Evolutionary conservation across 2,797 vertebrate species (phyloP).

Genomic region (Bradypus variegatus): DNA sequence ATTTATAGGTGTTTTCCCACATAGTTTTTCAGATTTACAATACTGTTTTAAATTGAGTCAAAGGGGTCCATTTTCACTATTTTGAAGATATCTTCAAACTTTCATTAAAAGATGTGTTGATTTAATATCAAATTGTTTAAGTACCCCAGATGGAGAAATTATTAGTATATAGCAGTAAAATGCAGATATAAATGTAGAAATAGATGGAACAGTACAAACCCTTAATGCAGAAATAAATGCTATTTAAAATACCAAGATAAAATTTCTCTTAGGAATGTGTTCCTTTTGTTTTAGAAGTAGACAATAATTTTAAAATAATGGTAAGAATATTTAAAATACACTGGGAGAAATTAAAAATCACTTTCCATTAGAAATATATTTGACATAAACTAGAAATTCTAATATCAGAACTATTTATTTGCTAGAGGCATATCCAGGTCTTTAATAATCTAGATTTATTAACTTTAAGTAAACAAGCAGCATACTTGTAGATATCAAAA

Average conservation of each 20-base stretch:
- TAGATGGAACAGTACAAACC: neutral
- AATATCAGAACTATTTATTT: neutral
- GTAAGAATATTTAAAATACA: neutral
- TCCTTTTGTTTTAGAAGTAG: neutral
- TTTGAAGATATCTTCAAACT: neutral
- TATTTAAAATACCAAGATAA: neutral
- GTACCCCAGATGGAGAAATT: neutral
- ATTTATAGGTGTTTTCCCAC: neutral
- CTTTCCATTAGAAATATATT: conserved; percentile 12
- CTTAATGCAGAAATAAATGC: neutral
- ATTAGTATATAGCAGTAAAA: neutral
- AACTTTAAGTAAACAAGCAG: neutral
- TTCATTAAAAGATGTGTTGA: neutral
- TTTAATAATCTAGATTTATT: neutral
- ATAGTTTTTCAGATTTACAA: neutral
- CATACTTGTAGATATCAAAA: neutral
- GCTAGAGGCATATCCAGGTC: neutral
- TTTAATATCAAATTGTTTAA: neutral
- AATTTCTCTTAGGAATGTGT: neutral
- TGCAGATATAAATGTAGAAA: neutral
- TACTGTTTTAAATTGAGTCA: neutral
- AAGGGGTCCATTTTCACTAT: neutral
- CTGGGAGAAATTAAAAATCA: neutral
- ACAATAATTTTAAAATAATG: neutral
- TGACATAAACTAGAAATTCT: neutral